Conservation (phyloP, 2,113 vertebrate genomes). For the Anolis carolinensis region DNA sequence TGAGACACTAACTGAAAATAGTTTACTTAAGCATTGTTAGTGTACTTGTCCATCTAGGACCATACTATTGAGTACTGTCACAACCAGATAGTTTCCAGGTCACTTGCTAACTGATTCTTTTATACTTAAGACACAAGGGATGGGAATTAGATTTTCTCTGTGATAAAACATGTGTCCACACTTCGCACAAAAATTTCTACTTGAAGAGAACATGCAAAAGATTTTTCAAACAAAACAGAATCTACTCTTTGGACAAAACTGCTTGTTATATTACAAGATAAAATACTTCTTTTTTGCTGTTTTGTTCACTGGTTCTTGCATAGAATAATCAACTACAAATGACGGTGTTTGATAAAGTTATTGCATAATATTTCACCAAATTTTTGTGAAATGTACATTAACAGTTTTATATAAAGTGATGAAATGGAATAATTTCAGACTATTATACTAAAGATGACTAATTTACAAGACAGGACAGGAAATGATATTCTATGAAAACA, state of each 20-base stretch:
- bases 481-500: slow-evolving; percentile 51
- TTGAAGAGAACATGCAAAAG: neutral
- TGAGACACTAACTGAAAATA: neutral
- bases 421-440: slow-evolving; percentile 63
- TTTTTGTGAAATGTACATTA: slow-evolving; percentile 56
- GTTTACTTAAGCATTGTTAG: neutral
- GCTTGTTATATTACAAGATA: slow-evolving; percentile 8
- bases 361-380: slow-evolving; percentile 28
- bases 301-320: neutral
- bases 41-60: no score
- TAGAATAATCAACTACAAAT: slow-evolving; percentile 11
- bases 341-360: slow-evolving; percentile 16
- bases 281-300: slow-evolving; percentile 14
- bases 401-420: slow-evolving; percentile 43
- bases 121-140: neutral
- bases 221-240: slow-evolving; percentile 4
- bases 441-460: slow-evolving; percentile 56
- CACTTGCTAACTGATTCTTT: neutral
- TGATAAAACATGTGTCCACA: no score
- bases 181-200: neutral
- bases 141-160: neutral
- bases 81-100: neutral
- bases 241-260: neutral
- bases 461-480: slow-evolving; percentile 33
- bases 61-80: no score